Evolutionary conservation across 2,888 invertebrate genomes (phyloP), one percentile per base, ranked within the genome.

Genomic region (Beris morrisii): DNA sequence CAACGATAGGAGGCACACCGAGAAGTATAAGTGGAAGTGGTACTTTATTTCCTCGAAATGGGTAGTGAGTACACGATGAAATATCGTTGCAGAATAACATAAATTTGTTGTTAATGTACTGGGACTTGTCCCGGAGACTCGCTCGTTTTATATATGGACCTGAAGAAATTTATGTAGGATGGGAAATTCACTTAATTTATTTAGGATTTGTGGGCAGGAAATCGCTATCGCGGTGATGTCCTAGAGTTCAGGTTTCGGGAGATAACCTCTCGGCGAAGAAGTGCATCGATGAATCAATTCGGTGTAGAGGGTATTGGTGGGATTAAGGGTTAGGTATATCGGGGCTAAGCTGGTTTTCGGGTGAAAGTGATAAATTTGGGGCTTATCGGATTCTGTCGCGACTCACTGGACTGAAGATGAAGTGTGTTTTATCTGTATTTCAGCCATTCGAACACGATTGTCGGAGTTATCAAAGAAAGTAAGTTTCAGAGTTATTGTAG

Each of bases 81-180:
- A 67, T 69, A 69, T 69, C 56, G 65, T 67, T 69, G 67, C 69
- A 69, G 69, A 67, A 69, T 69, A 69, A 67, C 67, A 69, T 69
- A 69, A 69, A 69, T 69, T 69, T 67, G 67, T 66, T 69, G 69
- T 69, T 69, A 69, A 69, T 69, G 69, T 69, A 69, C 69, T 69
- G 65, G 61, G 61, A 61, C 61, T 61, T 61, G 52, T 61, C 50
- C n/a, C 50, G 50, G 50, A 4, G 9, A n/a, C n/a, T 22, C 50
- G 50, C 50, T 13, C n/a, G 50, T 11, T 15, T 50, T 61, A 61
- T 45, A 59, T 45, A 32, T 52, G 64, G 59, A 69, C 43, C 59
- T 63, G 67, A 65, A 66, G 58, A 44, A 61, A 61, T 61, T 61
- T 61, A 65, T 69, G 69, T 57, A 38, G 59, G 66, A 67, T 65